Evolutionary conservation across 1,140 invertebrate genomes (phyloP), one percentile per base, ranked within the genome.

Genomic region (Platyura marginata): DNA sequence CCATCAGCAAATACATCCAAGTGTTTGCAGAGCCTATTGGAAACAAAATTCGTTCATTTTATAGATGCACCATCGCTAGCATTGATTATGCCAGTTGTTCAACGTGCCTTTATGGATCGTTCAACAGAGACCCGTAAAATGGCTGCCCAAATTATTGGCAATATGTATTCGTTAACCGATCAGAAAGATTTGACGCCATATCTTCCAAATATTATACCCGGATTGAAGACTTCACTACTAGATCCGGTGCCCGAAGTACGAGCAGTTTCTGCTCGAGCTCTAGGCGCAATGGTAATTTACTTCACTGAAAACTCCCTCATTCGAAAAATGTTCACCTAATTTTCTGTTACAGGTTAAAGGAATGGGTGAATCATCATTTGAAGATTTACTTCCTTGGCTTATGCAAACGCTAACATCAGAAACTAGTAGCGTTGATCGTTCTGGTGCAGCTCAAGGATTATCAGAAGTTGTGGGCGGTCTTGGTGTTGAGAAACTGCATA

Each of bases 141-240:
- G 89, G 91, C 95, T 19, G 89, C 92, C n/a, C 85, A 89, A 65
- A 98, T 98, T 56, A 97, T 99, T 51, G 93, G 94, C 35, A 98
- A 98, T 62, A 97, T 99, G 91, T 98, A 98, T 65, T 96, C 91
- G 0, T 68, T 99, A 9, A 98, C 95, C 1, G 94, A 98, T 67
- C 91, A 97, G 59, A 98, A 98, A 67, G 96, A 98, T 66, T 69
- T 99, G 41, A 78, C 84, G 41, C 96, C 96, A 0, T 99, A 99
- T 62, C 67, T 99, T 48, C 86, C 90, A 2, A 91, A 81, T 37
- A 92, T 99, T 47, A 93, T 98, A 43, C 95, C 95, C 3, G 94
- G 94, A 0, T 59, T 99, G 25, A 98, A 98, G 61, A 86, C 81
- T 32, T 98, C 93, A 38, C 67, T 99, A 32, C 65, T 98, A 3